Evolutionary conservation across 2,888 invertebrate genomes (phyloP).

Genomic region (Corythucha ciliata): DNA sequence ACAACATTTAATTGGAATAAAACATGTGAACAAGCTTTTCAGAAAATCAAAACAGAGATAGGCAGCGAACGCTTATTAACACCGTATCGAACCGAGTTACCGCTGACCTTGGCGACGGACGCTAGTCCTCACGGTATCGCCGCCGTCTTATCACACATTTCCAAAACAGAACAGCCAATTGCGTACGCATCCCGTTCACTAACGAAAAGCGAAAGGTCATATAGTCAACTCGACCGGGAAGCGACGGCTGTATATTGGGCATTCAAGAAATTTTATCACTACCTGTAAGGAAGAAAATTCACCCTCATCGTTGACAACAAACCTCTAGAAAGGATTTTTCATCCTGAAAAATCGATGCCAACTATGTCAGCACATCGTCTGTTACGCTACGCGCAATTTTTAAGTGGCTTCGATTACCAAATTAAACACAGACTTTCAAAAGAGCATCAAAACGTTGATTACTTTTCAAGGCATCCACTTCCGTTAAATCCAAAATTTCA

Average conservation of each 20-base stretch:
- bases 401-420: slow-evolving; percentile 11
- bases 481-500: no score
- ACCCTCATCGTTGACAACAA: slow-evolving; percentile 23
- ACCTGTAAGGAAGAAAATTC: slow-evolving; percentile 22
- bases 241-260: slow-evolving; percentile 24
- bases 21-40: neutral
- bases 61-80: slow-evolving; percentile 12
- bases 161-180: slow-evolving; percentile 14
- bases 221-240: slow-evolving; percentile 16
- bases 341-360: slow-evolving; percentile 17
- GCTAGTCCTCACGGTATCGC: slow-evolving; percentile 18
- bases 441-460: slow-evolving; percentile 18
- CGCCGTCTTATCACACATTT: slow-evolving; percentile 13
- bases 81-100: slow-evolving; percentile 13
- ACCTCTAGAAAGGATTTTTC: slow-evolving; percentile 18
- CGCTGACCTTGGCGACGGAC: slow-evolving; percentile 19
- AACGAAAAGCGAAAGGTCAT: neutral
- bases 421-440: slow-evolving; percentile 7
- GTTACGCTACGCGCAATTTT: slow-evolving; percentile 15
- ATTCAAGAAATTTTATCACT: slow-evolving; percentile 10
- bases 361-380: slow-evolving; percentile 10
- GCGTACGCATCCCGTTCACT: neutral
- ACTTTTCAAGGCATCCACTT: slow-evolving; percentile 11
- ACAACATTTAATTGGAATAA: slow-evolving; percentile 27
- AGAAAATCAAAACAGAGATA: slow-evolving; percentile 12